Evolutionary conservation across 30 jellyfish, hydroid and myxozoan genomes (phyloP).

Genomic region (Chironex yamaguchii): DNA sequence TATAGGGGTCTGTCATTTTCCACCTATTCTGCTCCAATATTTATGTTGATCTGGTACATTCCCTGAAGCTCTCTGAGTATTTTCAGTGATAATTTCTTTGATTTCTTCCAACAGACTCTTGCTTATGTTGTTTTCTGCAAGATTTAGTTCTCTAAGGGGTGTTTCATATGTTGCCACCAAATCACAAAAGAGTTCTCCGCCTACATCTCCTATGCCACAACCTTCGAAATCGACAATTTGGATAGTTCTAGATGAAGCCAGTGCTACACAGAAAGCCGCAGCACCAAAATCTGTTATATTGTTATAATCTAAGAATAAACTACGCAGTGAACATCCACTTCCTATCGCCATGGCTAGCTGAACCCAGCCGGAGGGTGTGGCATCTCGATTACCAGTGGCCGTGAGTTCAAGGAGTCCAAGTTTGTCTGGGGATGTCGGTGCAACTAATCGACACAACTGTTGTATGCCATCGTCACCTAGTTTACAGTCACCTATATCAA

Average conservation of each 20-base stretch:
- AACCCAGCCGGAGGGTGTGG: conserved; percentile 96
- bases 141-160: conserved; percentile 69
- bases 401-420: conserved; percentile 79
- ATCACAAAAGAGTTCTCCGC: conserved; percentile 93
- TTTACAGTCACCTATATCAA: conserved; percentile 95
- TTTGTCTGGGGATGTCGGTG: conserved; percentile 46
- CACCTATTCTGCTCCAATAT: too few relatives aligned
- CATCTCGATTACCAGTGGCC: conserved; percentile 87
- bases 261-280: conserved; percentile 93
- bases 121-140: conserved; percentile 83
- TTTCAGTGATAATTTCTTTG: conserved; percentile 73
- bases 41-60: too few relatives aligned
- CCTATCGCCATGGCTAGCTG: conserved; percentile 97
- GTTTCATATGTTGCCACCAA: conserved; percentile 72
- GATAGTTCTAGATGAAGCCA: conserved; percentile 81
- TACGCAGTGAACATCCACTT: conserved; percentile 66
- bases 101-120: conserved; percentile 84
- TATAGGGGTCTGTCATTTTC: too few relatives aligned
- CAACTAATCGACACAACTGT: conserved; percentile 65
- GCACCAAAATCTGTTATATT: conserved; percentile 98
- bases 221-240: conserved; percentile 88
- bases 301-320: conserved; percentile 88
- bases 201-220: conserved; percentile 87
- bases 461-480: conserved; percentile 89
- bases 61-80: neutral